Percentiles rank a stretch among this genome's conserved stretches.
These are phyloP conservation scores for Osmerus eperlanus DNA, from an alignment of 2,113 vertebrate genomes.

Conservation along the genomic window DNA sequence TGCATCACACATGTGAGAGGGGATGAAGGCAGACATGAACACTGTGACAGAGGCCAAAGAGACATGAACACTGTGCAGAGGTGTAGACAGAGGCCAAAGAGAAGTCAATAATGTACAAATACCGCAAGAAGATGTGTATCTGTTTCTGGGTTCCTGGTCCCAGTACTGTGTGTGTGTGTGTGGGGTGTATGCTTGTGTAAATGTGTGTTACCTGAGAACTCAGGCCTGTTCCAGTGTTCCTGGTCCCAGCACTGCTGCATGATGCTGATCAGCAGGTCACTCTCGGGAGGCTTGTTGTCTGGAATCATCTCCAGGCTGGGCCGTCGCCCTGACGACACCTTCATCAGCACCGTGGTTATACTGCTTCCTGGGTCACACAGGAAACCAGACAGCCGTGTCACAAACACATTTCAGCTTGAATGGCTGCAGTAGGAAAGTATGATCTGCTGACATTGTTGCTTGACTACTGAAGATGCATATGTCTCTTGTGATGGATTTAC, in stretches of 20 bases:
- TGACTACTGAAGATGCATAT: background rate
- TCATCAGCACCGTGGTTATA: slow-evolving; percentile 76
- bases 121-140: background rate
- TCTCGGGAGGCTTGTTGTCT: slow-evolving; percentile 70
- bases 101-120: too few species aligned
- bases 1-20: too few species aligned
- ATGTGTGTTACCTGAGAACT: slow-evolving; percentile 61
- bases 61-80: too few species aligned
- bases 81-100: too few species aligned
- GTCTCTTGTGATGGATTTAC: too few species aligned
- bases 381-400: background rate
- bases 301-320: slow-evolving; percentile 72
- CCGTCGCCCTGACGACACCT: slow-evolving; percentile 74
- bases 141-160: background rate
- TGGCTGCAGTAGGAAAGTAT: too few species aligned
- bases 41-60: too few species aligned
- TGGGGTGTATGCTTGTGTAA: background rate
- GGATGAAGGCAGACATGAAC: too few species aligned
- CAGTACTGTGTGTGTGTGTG: slow-evolving; percentile 1
- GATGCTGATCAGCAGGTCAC: slow-evolving; percentile 75
- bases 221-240: slow-evolving; percentile 70
- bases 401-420: too few species aligned
- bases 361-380: slow-evolving; percentile 67
- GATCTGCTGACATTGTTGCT: too few species aligned
- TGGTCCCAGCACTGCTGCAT: slow-evolving; percentile 84